These are phyloP conservation scores for Aphis craccivora DNA, from an alignment of 1,140 invertebrate species.

Conservation along the genomic window DNA sequence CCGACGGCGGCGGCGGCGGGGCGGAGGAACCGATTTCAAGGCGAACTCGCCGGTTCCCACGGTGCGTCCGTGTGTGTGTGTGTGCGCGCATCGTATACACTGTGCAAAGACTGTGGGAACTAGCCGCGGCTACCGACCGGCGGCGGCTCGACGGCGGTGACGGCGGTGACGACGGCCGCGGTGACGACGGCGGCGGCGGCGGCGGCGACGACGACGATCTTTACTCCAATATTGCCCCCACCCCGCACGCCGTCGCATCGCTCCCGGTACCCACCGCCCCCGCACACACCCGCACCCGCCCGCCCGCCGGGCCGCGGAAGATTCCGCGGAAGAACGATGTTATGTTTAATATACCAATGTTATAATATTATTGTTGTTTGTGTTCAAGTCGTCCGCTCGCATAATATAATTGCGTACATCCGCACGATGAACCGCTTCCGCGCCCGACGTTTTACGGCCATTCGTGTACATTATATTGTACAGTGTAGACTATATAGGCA, in stretches of 20 bases:
- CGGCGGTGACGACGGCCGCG: too few relatives aligned
- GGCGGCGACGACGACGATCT: conserved; percentile 8
- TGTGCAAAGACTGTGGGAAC: conserved; percentile 34
- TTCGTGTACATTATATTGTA: too few relatives aligned
- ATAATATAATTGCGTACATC: not conserved
- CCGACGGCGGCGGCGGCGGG: not conserved
- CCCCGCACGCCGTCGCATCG: not conserved
- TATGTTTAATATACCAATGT: too few relatives aligned
- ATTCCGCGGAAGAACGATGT: not conserved
- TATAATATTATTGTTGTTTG: not conserved
- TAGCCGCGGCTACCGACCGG: conserved; percentile 41
- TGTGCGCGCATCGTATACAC: not conserved
- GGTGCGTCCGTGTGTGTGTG: conserved; percentile 6
- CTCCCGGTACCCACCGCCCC: not conserved
- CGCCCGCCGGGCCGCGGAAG: not conserved
- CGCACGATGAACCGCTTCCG: not conserved
- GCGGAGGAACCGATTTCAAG: conserved; percentile 49
- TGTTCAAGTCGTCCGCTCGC: not conserved
- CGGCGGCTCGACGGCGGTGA: not conserved
- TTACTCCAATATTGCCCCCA: conserved; percentile 18
- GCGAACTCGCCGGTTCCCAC: conserved; percentile 57
- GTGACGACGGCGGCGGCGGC: not conserved
- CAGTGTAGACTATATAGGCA: too few relatives aligned
- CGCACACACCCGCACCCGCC: not conserved
- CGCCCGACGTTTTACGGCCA: not conserved